Evolutionary conservation across 2,888 invertebrate species (phyloP).

Genomic region (Saturnia japonica): DNA sequence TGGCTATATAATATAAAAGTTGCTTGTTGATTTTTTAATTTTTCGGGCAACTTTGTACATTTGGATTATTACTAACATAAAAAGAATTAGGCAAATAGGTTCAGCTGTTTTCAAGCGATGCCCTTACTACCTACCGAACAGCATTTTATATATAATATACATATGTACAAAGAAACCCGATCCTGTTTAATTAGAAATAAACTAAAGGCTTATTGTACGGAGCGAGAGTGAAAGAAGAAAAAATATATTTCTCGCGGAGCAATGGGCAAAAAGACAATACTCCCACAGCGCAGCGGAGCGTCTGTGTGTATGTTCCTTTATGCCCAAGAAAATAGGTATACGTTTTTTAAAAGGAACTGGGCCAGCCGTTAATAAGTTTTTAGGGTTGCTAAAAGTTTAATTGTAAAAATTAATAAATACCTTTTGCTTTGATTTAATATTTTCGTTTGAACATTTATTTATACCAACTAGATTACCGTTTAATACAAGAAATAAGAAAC

Average conservation of each 20-base stretch:
- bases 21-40: no score
- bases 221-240: constrained; percentile 8
- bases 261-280: constrained; percentile 19
- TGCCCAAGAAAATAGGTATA: constrained; percentile 1
- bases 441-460: neutral
- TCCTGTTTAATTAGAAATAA: neutral
- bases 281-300: neutral
- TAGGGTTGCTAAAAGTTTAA: constrained; percentile 8
- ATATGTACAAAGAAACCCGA: neutral
- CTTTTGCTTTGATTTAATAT: neutral
- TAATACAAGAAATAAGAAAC: neutral
- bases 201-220: constrained; percentile 3
- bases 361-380: constrained; percentile 7
- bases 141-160: neutral
- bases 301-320: constrained; percentile 7
- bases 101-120: no score
- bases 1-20: no score
- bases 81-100: no score
- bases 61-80: no score
- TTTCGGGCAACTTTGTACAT: no score
- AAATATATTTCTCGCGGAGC: constrained; percentile 12
- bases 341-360: constrained; percentile 18
- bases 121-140: no score
- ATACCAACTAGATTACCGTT: neutral
- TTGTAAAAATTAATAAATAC: neutral